Conservation (phyloP, 2,113 vertebrate genomes). For the Ovis canadensis region DNA sequence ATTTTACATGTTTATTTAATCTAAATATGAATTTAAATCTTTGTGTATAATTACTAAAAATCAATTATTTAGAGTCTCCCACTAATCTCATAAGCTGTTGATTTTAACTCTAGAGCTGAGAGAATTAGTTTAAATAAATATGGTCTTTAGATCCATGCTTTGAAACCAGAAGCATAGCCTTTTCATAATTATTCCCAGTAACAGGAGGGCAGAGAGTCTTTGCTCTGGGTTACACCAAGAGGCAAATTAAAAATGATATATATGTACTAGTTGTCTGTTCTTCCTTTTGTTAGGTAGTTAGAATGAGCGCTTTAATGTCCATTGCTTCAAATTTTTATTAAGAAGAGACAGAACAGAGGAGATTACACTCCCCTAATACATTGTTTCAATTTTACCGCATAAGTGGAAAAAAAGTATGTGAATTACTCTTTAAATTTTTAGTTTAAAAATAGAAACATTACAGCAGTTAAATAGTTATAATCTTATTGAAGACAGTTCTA, state of each 20-base stretch:
- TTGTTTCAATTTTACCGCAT: background rate
- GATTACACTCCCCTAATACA: background rate
- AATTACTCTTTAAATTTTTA: background rate
- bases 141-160: background rate
- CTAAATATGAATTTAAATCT: constrained; percentile 1
- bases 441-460: background rate
- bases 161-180: background rate
- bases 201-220: background rate
- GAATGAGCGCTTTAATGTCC: background rate
- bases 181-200: background rate
- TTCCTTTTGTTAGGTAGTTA: background rate
- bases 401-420: background rate
- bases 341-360: background rate
- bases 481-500: background rate
- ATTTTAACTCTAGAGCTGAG: background rate
- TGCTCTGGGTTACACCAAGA: background rate
- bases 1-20: background rate
- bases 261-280: background rate
- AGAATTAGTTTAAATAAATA: constrained; percentile 6
- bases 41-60: background rate
- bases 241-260: background rate
- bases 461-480: background rate
- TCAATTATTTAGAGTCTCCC: background rate
- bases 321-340: background rate
- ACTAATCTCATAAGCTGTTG: background rate